Evolutionary conservation across 37 sponge, comb jelly and placozoan species (phyloP).

Genomic region (Oopsacas minuta): DNA sequence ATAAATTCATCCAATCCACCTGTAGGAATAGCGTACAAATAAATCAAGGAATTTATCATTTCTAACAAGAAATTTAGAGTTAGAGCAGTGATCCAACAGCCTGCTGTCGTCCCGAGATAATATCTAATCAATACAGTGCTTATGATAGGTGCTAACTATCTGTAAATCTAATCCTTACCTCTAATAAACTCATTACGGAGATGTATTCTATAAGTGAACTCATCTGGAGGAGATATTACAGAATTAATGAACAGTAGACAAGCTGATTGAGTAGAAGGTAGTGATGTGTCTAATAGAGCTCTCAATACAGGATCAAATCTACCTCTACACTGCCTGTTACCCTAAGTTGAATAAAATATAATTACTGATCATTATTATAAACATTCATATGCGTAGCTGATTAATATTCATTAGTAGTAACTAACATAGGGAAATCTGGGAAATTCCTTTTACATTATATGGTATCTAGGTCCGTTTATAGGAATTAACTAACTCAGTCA

Average conservation of each 20-base stretch:
- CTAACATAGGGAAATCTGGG: too few relatives aligned
- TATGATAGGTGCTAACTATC: too few relatives aligned
- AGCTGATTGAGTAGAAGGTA: conserved; percentile 26
- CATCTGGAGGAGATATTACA: conserved; percentile 78
- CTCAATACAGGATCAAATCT: not conserved
- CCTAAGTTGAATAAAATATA: not conserved
- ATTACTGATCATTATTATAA: too few relatives aligned
- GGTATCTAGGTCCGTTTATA: too few relatives aligned
- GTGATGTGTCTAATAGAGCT: not conserved
- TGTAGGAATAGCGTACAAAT: too few relatives aligned
- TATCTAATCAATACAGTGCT: too few relatives aligned
- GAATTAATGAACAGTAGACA: conserved; percentile 95
- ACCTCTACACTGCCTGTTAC: not conserved
- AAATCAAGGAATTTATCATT: too few relatives aligned
- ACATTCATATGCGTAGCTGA: too few relatives aligned
- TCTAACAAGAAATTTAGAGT: not conserved
- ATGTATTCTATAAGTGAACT: conserved; percentile 81
- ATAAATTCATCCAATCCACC: not conserved
- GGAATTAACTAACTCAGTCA: too few relatives aligned
- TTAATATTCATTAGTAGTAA: too few relatives aligned
- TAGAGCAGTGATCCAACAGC: not conserved
- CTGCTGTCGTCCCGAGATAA: too few relatives aligned
- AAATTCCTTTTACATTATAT: too few relatives aligned
- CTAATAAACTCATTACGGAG: conserved; percentile 93
- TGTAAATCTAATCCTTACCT: conserved; percentile 46